phyloP scores from a whole-genome alignment of 2,797 vertebrate species.

The Eulemur albifrons region DNA sequence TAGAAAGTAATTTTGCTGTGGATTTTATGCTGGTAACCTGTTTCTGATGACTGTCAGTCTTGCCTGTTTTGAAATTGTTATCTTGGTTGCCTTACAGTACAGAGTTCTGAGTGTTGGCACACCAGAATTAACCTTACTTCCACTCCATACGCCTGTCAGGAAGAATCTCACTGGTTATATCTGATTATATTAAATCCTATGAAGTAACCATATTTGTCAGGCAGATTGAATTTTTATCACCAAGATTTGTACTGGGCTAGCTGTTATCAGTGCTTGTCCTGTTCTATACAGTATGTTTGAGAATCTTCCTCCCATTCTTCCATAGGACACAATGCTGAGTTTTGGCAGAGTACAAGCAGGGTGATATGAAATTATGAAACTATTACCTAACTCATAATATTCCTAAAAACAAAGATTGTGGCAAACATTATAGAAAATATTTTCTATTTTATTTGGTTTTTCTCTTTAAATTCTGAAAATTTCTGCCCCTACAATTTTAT shows the following conservation, averaged over 20 bases:
- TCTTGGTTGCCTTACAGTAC: background rate
- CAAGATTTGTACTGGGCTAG: background rate
- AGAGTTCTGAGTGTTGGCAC: background rate
- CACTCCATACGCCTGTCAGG: background rate
- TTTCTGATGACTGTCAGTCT: background rate
- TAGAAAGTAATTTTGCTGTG: background rate
- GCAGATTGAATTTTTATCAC: background rate
- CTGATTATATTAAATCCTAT: background rate
- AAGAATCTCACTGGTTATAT: background rate
- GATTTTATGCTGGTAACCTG: background rate
- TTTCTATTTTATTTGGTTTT: background rate
- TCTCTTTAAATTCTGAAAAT: conserved; percentile 15
- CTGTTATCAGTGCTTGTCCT: background rate
- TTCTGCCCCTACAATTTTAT: background rate
- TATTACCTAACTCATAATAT: background rate
- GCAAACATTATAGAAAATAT: background rate
- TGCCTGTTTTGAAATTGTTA: background rate
- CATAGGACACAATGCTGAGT: background rate
- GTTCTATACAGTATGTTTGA: background rate
- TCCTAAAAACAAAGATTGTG: background rate
- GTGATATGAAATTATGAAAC: background rate
- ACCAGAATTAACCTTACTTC: background rate
- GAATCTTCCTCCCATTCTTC: background rate
- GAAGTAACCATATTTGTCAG: background rate
- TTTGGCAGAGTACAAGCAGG: background rate